phyloP scores from a whole-genome alignment of 2,113 vertebrate genomes.

The Sturnus vulgaris region DNA sequence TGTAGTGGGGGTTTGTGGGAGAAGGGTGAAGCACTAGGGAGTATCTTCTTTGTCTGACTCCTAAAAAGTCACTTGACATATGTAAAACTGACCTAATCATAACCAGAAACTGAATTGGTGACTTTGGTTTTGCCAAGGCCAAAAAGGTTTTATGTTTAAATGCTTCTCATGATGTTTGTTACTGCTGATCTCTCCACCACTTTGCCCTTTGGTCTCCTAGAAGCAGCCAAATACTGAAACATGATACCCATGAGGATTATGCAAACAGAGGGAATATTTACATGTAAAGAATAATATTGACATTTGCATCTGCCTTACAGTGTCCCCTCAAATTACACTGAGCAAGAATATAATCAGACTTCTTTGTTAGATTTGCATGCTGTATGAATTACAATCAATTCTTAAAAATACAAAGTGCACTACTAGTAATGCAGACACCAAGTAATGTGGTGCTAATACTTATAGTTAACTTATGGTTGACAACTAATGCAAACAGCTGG shows the following conservation, averaged over 20 bases:
- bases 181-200: not conserved
- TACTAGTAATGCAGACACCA: not conserved
- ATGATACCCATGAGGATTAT: not conserved
- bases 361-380: not conserved
- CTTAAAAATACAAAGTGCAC: not conserved
- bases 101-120: not conserved
- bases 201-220: not conserved
- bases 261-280: slow-evolving; percentile 11
- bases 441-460: not conserved
- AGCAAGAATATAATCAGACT: not conserved
- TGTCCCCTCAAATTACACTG: not conserved
- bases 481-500: not conserved
- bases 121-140: not conserved
- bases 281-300: not conserved
- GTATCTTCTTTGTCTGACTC: not conserved
- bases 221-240: not conserved
- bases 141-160: not conserved
- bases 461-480: not conserved
- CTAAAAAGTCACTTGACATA: not conserved
- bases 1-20: not conserved
- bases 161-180: not conserved
- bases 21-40: not conserved
- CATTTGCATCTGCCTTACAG: not conserved
- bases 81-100: not conserved
- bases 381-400: not conserved